Conservation (phyloP, 1,140 invertebrate species). For the Scylla paramamosain region DNA sequence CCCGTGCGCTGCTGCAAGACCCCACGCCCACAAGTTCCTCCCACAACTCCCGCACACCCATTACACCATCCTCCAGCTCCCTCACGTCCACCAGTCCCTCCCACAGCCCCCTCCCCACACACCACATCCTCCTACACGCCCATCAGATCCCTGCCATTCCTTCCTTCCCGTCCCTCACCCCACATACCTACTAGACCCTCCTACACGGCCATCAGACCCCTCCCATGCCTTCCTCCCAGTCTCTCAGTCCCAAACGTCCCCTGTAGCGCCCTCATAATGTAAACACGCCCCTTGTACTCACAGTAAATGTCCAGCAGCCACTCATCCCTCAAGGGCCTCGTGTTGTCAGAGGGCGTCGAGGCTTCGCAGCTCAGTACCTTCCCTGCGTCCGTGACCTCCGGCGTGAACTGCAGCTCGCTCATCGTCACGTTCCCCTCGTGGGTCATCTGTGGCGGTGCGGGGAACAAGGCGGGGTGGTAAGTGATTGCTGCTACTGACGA, state of each 20-base stretch:
- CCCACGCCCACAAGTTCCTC: background rate
- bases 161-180: no score
- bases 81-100: background rate
- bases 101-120: background rate
- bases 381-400: conserved; percentile 31
- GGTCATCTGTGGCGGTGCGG: background rate
- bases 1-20: background rate
- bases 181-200: no score
- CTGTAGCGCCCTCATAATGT: no score
- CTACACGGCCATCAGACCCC: no score
- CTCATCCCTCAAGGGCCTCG: background rate
- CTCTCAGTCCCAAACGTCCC: background rate
- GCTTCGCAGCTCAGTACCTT: conserved; percentile 25
- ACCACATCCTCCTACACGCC: no score
- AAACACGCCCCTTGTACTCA: background rate
- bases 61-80: background rate
- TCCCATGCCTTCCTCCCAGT: no score
- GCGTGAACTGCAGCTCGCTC: conserved; percentile 29
- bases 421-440: conserved; percentile 48
- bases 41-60: background rate
- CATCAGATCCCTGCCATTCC: no score
- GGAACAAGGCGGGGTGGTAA: background rate
- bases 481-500: no score
- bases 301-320: conserved; percentile 42
- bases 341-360: background rate